phyloP scores from a whole-genome alignment of 2,888 invertebrate genomes.

The Endomychus coccineus region DNA sequence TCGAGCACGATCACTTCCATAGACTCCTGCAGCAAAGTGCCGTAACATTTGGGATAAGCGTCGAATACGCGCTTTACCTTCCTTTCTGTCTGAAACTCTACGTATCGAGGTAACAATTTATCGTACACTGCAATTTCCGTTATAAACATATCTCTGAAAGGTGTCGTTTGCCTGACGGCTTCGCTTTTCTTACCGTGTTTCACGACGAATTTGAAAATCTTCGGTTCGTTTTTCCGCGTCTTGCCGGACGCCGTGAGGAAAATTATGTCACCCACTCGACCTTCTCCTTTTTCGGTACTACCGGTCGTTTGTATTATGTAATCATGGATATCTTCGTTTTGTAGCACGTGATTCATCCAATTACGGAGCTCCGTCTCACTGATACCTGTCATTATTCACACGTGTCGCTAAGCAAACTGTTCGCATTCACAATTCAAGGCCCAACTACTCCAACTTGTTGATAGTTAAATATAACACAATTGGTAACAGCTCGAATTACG shows the following conservation, averaged over 20 bases:
- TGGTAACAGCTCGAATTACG: too few species aligned
- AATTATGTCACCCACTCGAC: background rate
- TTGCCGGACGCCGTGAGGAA: background rate
- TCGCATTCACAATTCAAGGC: too few species aligned
- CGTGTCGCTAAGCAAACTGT: too few species aligned
- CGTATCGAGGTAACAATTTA: conserved; percentile 20
- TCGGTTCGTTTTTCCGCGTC: too few species aligned
- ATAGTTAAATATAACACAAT: too few species aligned
- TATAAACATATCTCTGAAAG: conserved; percentile 19
- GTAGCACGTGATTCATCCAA: background rate
- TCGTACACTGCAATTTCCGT: conserved; percentile 25
- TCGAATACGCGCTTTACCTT: conserved; percentile 16
- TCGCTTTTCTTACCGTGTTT: conserved; percentile 14
- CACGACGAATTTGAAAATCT: conserved; percentile 12
- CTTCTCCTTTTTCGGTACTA: background rate
- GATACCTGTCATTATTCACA: too few species aligned
- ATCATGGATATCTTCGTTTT: background rate
- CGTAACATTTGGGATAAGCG: conserved; percentile 18
- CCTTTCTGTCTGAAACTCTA: conserved; percentile 17
- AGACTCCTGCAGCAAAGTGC: conserved; percentile 10
- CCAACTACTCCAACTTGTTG: too few species aligned
- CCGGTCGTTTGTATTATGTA: background rate
- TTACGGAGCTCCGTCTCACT: too few species aligned
- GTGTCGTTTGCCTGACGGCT: conserved; percentile 14
- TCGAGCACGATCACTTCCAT: conserved; percentile 24